phyloP scores from a whole-genome alignment of 2,797 vertebrate genomes.

The Pangasius macronema region DNA sequence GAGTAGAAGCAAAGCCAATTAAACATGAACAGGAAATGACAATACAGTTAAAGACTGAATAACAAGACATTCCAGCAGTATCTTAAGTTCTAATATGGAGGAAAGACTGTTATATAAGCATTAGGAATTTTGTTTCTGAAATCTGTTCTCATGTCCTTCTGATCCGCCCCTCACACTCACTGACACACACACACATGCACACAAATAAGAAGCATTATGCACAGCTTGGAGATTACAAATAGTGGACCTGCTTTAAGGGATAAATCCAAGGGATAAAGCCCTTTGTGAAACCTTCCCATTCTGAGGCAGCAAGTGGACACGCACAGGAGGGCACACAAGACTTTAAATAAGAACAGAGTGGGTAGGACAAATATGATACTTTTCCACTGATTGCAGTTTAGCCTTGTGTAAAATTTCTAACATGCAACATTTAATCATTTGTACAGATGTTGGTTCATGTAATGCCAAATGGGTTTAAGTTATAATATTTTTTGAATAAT shows the following conservation, averaged over 20 bases:
- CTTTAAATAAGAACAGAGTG: slow-evolving; percentile 52
- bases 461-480: not conserved
- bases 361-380: slow-evolving; percentile 61
- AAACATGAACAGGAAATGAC: not conserved
- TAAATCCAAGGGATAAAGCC: slow-evolving; percentile 75
- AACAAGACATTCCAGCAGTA: not conserved
- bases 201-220: slow-evolving; percentile 57
- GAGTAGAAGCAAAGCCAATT: not conserved
- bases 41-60: not conserved
- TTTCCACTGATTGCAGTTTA: not conserved
- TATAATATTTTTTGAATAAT: not conserved
- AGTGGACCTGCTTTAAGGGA: slow-evolving; percentile 72
- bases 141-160: slow-evolving; percentile 12
- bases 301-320: slow-evolving; percentile 51
- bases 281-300: slow-evolving; percentile 57
- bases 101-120: slow-evolving; percentile 3
- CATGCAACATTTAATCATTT: not conserved
- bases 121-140: slow-evolving; percentile 16
- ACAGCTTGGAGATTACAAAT: slow-evolving; percentile 73
- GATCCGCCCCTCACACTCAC: not conserved
- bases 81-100: not conserved
- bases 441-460: not conserved
- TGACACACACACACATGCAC: slow-evolving; percentile 19
- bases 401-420: not conserved
- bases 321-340: slow-evolving; percentile 53